Evolutionary conservation across 1,140 invertebrate genomes (phyloP).

Genomic region (Pinna nobilis): DNA sequence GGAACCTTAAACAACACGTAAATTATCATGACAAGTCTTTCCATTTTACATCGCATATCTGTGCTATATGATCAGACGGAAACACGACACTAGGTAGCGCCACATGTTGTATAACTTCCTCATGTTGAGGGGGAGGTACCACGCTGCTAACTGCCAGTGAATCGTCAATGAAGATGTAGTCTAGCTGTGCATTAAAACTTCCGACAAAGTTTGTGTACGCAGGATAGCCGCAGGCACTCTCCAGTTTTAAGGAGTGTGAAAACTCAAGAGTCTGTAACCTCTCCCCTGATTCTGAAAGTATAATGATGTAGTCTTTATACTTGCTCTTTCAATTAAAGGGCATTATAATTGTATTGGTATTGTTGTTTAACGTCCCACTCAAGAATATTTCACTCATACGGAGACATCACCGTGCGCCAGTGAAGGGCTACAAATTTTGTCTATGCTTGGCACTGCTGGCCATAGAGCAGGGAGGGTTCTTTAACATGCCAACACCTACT

Average conservation of each 20-base stretch:
- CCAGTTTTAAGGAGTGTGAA: constrained; percentile 62
- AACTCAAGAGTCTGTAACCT: constrained; percentile 49
- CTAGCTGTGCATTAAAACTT: constrained; percentile 89
- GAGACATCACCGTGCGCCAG: too few relatives aligned
- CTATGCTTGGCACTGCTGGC: too few relatives aligned
- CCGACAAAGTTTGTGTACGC: constrained; percentile 90
- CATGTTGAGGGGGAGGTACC: constrained; percentile 85
- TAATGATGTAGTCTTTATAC: not conserved
- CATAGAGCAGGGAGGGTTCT: too few relatives aligned
- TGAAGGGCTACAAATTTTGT: too few relatives aligned
- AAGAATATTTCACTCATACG: too few relatives aligned
- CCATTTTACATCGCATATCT: constrained; percentile 87
- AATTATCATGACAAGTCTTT: too few relatives aligned
- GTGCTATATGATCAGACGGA: constrained; percentile 94
- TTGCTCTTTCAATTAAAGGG: not conserved
- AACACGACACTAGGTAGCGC: constrained; percentile 90
- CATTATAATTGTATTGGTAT: too few relatives aligned
- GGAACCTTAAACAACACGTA: too few relatives aligned
- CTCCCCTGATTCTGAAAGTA: constrained; percentile 8
- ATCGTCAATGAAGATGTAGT: constrained; percentile 90
- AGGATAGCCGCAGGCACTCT: constrained; percentile 74
- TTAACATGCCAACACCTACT: too few relatives aligned
- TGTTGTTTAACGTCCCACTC: too few relatives aligned
- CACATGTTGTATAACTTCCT: constrained; percentile 82
- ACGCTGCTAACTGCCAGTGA: constrained; percentile 81